These are phyloP conservation scores for Zosterops japonicus DNA, from an alignment of 2,113 vertebrate genomes.

Conservation along the genomic window DNA sequence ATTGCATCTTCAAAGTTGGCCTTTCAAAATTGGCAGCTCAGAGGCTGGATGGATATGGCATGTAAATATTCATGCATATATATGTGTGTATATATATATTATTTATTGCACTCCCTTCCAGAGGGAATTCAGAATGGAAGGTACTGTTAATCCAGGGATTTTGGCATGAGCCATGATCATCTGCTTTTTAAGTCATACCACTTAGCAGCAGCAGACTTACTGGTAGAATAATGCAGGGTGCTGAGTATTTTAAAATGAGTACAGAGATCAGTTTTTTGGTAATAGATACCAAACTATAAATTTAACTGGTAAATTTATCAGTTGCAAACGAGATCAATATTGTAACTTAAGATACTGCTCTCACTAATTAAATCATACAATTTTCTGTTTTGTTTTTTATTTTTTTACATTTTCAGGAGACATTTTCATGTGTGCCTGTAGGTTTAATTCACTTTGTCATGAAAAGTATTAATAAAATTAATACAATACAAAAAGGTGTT, in stretches of 20 bases:
- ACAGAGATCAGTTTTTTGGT: neutral
- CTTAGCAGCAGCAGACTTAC: neutral
- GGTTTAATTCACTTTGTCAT: neutral
- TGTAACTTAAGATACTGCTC: accelerated
- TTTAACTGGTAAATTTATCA: neutral
- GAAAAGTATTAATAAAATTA: neutral
- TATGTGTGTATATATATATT: neutral
- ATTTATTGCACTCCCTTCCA: neutral
- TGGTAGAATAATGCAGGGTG: neutral
- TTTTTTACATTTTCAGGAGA: neutral
- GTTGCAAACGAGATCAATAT: neutral
- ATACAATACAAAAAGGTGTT: neutral
- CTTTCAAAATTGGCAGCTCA: neutral
- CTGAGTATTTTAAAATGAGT: neutral
- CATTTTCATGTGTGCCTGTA: neutral
- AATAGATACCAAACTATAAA: neutral
- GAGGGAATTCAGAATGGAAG: neutral
- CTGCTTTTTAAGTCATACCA: neutral
- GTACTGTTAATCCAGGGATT: neutral
- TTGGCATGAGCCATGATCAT: neutral
- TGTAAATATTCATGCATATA: neutral
- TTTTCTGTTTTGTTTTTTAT: neutral
- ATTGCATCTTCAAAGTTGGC: neutral
- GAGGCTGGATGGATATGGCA: neutral
- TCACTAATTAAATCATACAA: neutral